A percentile compares a stretch with the other conserved stretches of the same genome.
Conservation (phyloP, 2,113 vertebrate species). For the Camarhynchus parvulus region DNA sequence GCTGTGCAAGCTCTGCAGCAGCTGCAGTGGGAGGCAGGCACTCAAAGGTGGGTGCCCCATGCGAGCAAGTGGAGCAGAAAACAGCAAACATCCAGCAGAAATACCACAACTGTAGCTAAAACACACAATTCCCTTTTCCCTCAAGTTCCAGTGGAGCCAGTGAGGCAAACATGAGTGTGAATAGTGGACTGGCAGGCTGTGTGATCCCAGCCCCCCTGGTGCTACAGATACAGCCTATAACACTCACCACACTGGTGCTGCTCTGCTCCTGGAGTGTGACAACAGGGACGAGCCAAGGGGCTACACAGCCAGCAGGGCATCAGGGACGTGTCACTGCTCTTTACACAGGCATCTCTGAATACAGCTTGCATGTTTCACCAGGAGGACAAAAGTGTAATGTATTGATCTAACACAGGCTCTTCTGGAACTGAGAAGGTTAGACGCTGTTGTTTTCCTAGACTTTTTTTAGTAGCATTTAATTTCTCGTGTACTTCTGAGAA, state of each 20-base stretch:
- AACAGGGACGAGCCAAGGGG: neutral
- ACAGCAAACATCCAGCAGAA: neutral
- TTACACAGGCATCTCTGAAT: neutral
- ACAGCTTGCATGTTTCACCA: neutral
- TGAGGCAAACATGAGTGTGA: rapidly evolving
- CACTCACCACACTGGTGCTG: neutral
- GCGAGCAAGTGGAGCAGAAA: neutral
- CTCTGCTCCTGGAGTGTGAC: neutral
- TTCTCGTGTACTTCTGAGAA: neutral
- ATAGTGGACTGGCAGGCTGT: neutral
- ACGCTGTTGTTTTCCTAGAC: neutral
- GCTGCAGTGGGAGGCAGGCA: neutral
- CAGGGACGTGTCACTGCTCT: neutral
- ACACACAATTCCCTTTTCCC: neutral
- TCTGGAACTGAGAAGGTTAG: neutral
- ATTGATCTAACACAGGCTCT: neutral
- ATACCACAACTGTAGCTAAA: neutral
- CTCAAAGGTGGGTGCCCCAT: neutral
- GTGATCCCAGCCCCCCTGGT: neutral
- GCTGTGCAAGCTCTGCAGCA: neutral
- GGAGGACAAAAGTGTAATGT: neutral
- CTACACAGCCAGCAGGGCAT: neutral
- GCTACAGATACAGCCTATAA: neutral
- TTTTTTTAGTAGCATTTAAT: neutral
- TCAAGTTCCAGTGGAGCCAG: neutral